phyloP scores from a whole-genome alignment of 2,797 vertebrate species.

The Sebastiscus tertius region DNA sequence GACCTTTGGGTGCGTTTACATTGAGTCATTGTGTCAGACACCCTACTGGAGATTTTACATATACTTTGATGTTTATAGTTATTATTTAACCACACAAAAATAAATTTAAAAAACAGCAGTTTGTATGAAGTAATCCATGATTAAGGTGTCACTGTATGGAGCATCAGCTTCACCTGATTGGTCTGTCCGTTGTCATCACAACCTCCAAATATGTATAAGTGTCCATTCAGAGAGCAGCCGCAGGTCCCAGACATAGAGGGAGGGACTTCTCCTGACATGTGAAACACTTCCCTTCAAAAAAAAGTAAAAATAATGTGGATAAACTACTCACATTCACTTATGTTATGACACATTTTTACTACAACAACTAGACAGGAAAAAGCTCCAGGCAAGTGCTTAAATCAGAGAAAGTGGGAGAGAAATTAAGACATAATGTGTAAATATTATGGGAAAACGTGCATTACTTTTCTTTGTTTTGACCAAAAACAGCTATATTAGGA shows the following conservation, averaged over 20 bases:
- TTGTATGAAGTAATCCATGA: not conserved
- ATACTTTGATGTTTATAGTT: not conserved
- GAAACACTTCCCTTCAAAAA: conserved; percentile 86
- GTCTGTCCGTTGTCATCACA: conserved; percentile 94
- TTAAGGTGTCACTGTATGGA: not conserved
- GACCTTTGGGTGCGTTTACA: not conserved
- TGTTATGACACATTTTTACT: not conserved
- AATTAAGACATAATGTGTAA: not conserved
- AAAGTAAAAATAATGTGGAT: not conserved
- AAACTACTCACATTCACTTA: not conserved
- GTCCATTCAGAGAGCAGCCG: conserved; percentile 87
- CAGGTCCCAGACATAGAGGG: conserved; percentile 94
- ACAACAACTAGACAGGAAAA: not conserved
- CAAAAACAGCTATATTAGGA: not conserved
- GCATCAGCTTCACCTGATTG: conserved; percentile 84
- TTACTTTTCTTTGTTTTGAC: not conserved
- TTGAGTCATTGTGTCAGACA: not conserved
- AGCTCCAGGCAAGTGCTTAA: not conserved
- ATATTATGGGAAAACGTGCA: not conserved
- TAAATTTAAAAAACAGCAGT: not conserved
- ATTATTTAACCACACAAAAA: not conserved
- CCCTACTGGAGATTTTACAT: not conserved
- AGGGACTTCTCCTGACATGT: conserved; percentile 90
- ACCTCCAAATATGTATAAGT: conserved; percentile 94
- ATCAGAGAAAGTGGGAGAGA: not conserved